Percentiles rank a stretch among this genome's conserved stretches.
These are phyloP conservation scores for Goniozus legneri DNA, from an alignment of 1,140 invertebrate species.

Conservation along the genomic window DNA sequence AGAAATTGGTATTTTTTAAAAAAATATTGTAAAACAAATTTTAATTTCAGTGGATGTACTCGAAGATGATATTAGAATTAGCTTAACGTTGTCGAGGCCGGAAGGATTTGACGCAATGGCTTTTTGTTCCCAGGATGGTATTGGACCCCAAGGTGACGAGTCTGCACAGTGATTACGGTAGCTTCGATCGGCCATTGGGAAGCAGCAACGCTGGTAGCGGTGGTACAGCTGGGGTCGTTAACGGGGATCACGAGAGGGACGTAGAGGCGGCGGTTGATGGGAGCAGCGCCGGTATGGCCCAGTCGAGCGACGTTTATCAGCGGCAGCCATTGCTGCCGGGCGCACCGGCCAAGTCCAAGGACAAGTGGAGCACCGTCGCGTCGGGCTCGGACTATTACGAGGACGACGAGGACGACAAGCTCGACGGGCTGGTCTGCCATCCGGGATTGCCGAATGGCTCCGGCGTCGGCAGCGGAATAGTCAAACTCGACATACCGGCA, in stretches of 20 bases:
- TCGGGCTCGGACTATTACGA: conserved; percentile 48
- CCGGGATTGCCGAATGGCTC: conserved; percentile 42
- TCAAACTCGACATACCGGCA: conserved; percentile 59
- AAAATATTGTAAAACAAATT: too few relatives aligned
- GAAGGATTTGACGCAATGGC: too few relatives aligned
- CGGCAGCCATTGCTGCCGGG: conserved; percentile 53
- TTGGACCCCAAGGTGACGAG: conserved; percentile 55
- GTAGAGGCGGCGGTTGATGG: conserved; percentile 46
- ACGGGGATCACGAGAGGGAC: conserved; percentile 42
- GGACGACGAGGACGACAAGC: conserved; percentile 49
- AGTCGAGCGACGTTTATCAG: conserved; percentile 55
- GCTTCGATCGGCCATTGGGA: conserved; percentile 48
- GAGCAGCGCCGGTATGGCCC: conserved; percentile 49
- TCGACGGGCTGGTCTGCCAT: conserved; percentile 38
- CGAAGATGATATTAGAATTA: neutral
- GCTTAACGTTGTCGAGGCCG: neutral
- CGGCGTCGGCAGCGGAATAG: conserved; percentile 47
- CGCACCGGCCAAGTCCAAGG: conserved; percentile 46
- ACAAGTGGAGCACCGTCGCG: conserved; percentile 44
- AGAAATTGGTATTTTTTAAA: too few relatives aligned
- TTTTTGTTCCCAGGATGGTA: conserved; percentile 52
- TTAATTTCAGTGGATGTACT: too few relatives aligned
- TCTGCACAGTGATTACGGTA: conserved; percentile 58
- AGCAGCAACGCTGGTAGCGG: conserved; percentile 15
- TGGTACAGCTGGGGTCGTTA: conserved; percentile 38